Evolutionary conservation across 2,797 vertebrate species (phyloP).

Genomic region (Acanthopagrus latus): DNA sequence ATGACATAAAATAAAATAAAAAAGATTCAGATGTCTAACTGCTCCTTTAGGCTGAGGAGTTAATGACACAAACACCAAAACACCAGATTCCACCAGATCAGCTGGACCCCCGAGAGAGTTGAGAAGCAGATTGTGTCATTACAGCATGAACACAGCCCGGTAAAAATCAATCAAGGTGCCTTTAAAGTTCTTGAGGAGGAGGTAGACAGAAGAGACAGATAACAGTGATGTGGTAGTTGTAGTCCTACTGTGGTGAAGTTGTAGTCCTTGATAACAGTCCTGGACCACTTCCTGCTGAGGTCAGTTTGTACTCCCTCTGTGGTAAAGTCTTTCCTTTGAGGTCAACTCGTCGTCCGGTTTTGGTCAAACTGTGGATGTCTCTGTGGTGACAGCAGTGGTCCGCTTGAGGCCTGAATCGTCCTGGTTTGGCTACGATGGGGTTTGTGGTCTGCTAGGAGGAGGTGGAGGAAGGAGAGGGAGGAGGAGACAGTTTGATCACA

Average conservation of each 20-base stretch:
- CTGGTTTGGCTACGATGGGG: conserved; percentile 52
- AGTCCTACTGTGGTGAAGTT: conserved; percentile 63
- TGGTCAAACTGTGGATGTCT: conserved; percentile 55
- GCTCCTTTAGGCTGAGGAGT: not conserved
- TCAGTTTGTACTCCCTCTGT: conserved; percentile 42
- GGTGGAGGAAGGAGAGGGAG: conserved; percentile 38
- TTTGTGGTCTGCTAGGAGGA: conserved; percentile 39
- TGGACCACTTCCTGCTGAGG: conserved; percentile 66
- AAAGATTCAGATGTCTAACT: conserved; percentile 9
- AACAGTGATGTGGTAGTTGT: conserved; percentile 80
- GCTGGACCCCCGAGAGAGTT: conserved; percentile 55
- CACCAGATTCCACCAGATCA: conserved; percentile 21
- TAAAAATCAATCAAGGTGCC: conserved; percentile 53
- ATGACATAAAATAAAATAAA: conserved; percentile 27
- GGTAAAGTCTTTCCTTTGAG: conserved; percentile 46
- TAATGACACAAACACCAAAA: conserved; percentile 8
- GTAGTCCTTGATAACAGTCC: conserved; percentile 72
- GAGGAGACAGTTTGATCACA: conserved; percentile 45
- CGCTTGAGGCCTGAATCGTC: conserved; percentile 49
- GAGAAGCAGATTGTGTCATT: conserved; percentile 51
- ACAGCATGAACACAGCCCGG: conserved; percentile 36
- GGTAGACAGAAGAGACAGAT: conserved; percentile 78
- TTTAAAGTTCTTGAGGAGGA: conserved; percentile 69
- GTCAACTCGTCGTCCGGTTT: conserved; percentile 50
- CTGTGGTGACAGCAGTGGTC: conserved; percentile 22